phyloP scores from a whole-genome alignment of 2,797 vertebrate species.

The Alca torda region DNA sequence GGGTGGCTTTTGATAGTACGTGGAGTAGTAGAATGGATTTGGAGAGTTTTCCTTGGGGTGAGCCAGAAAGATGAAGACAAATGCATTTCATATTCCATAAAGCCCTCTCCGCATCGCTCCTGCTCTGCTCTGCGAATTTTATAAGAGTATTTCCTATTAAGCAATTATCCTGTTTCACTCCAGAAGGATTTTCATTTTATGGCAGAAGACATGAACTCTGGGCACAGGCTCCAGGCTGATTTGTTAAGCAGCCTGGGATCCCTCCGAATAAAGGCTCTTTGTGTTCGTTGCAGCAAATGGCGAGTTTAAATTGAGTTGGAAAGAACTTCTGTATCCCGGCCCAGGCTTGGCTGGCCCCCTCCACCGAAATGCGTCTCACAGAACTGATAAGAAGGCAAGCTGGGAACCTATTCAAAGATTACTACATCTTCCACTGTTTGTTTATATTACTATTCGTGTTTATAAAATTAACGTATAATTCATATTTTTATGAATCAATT shows the following conservation, averaged over 20 bases:
- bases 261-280: not conserved
- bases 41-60: not conserved
- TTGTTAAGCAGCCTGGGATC: not conserved
- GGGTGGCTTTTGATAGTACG: not conserved
- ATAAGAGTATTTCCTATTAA: not conserved
- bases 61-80: not conserved
- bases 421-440: not conserved
- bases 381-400: not conserved
- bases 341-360: not conserved
- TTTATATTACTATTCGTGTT: not conserved
- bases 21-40: not conserved
- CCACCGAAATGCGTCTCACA: not conserved
- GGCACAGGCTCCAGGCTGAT: not conserved
- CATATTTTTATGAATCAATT: not conserved
- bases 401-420: not conserved
- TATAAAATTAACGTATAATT: not conserved
- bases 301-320: not conserved
- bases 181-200: not conserved
- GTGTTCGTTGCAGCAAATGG: not conserved
- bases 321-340: not conserved
- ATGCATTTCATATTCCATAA: not conserved
- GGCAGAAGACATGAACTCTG: not conserved
- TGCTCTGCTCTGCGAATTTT: not conserved
- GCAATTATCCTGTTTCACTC: not conserved
- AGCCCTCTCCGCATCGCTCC: not conserved